Conservation (phyloP, 2,113 vertebrate genomes). For the Trematocara zebra region DNA sequence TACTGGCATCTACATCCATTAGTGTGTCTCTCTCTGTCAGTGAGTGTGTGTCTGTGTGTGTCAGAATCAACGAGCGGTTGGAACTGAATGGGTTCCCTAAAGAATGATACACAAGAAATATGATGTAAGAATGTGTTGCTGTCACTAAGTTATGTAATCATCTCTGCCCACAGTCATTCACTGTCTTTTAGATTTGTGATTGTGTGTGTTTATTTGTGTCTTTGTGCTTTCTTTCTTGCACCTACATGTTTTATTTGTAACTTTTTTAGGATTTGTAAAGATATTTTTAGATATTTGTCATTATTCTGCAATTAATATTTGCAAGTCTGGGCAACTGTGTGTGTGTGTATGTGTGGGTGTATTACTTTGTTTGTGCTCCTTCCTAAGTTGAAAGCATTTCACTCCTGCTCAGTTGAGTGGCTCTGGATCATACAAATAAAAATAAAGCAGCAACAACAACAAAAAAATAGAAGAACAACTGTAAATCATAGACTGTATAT, state of each 20-base stretch:
- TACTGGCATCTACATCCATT: not conserved
- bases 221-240: not conserved
- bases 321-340: not conserved
- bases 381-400: not conserved
- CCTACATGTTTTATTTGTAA: not conserved
- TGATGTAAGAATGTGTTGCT: conserved; percentile 56
- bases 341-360: not conserved
- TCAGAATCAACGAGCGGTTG: conserved; percentile 19
- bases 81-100: conserved; percentile 18
- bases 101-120: conserved; percentile 40
- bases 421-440: not conserved
- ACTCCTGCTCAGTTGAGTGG: not conserved
- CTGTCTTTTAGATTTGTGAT: not conserved
- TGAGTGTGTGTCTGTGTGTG: not conserved
- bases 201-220: not conserved
- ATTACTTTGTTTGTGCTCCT: not conserved
- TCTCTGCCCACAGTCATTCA: conserved; percentile 29
- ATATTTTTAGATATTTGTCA: not conserved
- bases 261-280: not conserved
- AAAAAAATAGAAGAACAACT: not conserved
- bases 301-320: not conserved
- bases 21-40: not conserved
- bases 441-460: not conserved
- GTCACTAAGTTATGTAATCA: conserved; percentile 45
- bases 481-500: not conserved